These are phyloP conservation scores for Meta bourneti DNA, from an alignment of 2,888 invertebrate species.

Conservation along the genomic window DNA sequence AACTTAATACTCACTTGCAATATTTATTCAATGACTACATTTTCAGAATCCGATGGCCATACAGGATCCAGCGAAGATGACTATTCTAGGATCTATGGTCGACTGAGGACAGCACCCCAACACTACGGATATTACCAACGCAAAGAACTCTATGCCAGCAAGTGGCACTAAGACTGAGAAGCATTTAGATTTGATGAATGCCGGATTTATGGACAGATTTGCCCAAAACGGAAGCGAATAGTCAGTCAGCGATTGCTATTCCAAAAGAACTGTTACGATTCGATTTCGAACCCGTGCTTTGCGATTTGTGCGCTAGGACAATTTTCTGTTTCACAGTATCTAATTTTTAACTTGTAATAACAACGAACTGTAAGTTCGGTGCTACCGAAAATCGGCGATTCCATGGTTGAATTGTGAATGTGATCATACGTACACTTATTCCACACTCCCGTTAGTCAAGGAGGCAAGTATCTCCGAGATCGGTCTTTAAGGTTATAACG, in stretches of 20 bases:
- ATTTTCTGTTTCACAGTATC: neutral
- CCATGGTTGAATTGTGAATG: neutral
- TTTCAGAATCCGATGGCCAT: constrained; percentile 73
- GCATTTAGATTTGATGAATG: neutral
- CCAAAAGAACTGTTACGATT: neutral
- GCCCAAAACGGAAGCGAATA: neutral
- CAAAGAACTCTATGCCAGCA: constrained; percentile 73
- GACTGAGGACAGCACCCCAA: constrained; percentile 62
- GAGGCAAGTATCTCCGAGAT: neutral
- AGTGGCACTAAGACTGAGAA: constrained; percentile 65
- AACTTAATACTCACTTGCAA: too few relatives aligned
- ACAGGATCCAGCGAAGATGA: constrained; percentile 76
- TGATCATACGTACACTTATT: too few relatives aligned
- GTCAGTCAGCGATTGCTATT: neutral
- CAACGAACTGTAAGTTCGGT: neutral
- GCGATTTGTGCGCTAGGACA: neutral
- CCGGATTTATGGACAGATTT: neutral
- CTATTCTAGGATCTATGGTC: constrained; percentile 74
- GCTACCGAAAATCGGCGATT: neutral
- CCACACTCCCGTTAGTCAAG: neutral
- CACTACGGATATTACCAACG: constrained; percentile 74
- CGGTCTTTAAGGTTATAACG: neutral
- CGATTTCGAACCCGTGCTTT: neutral
- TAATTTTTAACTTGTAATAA: neutral
- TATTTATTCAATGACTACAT: neutral